These are phyloP conservation scores for Nebria salina DNA, from an alignment of 2,888 invertebrate genomes.

Conservation along the genomic window DNA sequence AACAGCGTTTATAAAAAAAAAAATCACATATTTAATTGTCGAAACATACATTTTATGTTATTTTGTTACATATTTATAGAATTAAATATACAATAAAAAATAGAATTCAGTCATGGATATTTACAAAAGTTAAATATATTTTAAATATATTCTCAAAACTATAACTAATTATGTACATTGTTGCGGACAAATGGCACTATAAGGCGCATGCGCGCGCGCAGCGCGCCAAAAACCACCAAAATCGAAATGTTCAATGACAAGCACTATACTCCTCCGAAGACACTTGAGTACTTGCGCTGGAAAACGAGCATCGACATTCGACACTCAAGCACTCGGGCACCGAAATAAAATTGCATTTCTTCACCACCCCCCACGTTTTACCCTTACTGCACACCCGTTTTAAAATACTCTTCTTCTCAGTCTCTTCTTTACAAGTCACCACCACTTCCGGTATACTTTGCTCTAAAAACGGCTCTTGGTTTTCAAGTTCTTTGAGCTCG, in stretches of 20 bases:
- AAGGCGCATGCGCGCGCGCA: no score
- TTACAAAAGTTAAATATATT: not conserved
- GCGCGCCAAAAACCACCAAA: no score
- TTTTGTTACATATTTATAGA: not conserved
- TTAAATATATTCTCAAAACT: not conserved
- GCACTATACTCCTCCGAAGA: slow-evolving; percentile 57
- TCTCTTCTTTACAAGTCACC: slow-evolving; percentile 57
- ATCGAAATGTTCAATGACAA: slow-evolving; percentile 22
- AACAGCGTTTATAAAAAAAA: no score
- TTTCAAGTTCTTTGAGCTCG: slow-evolving; percentile 20
- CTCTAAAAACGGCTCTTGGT: slow-evolving; percentile 36
- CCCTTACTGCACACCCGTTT: slow-evolving; percentile 58
- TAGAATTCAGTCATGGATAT: not conserved
- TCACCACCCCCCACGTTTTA: slow-evolving; percentile 57
- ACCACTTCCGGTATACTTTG: slow-evolving; percentile 56
- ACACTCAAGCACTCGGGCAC: slow-evolving; percentile 59
- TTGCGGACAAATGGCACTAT: no score
- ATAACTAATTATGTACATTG: slow-evolving; percentile 1
- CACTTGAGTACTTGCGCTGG: slow-evolving; percentile 62
- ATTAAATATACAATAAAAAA: not conserved
- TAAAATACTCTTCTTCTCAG: slow-evolving; percentile 59
- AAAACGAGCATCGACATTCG: slow-evolving; percentile 60
- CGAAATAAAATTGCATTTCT: slow-evolving; percentile 60
- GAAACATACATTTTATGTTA: not conserved
- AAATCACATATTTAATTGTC: not conserved